These are phyloP conservation scores for Prunella strophiata DNA, from an alignment of 2,797 vertebrate species.

Conservation along the genomic window DNA sequence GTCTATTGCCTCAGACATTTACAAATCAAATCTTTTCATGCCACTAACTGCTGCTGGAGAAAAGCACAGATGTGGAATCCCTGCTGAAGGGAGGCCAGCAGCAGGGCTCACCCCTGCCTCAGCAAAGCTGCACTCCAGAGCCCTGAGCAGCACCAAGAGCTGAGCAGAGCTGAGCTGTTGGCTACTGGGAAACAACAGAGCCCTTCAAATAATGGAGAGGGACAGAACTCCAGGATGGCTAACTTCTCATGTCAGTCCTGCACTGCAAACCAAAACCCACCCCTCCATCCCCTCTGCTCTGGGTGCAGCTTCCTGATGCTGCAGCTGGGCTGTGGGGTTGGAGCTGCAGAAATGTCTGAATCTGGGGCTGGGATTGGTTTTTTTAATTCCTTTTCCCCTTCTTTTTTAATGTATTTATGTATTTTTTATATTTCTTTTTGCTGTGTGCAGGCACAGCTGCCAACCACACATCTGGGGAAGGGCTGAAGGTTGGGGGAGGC, in stretches of 20 bases:
- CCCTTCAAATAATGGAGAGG: background rate
- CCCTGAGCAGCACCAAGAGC: background rate
- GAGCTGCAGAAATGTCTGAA: background rate
- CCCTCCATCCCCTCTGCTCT: background rate
- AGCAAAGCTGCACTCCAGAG: background rate
- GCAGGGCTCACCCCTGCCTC: background rate
- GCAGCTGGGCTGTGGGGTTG: background rate
- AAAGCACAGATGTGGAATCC: constrained; percentile 21
- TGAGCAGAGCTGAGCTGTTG: background rate
- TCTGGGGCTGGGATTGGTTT: too few relatives aligned
- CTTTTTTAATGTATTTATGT: background rate
- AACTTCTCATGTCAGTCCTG: background rate
- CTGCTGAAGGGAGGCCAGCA: background rate
- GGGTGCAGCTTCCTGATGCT: background rate
- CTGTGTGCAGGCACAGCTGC: background rate
- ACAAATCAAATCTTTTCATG: constrained; percentile 59
- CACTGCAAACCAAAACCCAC: background rate
- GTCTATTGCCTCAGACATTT: constrained; percentile 43
- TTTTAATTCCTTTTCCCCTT: too few relatives aligned
- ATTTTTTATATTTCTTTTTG: background rate
- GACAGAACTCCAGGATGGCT: background rate
- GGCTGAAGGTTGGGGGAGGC: background rate
- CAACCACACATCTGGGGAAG: background rate
- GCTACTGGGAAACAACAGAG: background rate
- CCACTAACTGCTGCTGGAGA: constrained; percentile 17